Evolutionary conservation across 1,140 invertebrate species (phyloP), one percentile per base, ranked within the genome.

Genomic region (Drosophila repleta): DNA sequence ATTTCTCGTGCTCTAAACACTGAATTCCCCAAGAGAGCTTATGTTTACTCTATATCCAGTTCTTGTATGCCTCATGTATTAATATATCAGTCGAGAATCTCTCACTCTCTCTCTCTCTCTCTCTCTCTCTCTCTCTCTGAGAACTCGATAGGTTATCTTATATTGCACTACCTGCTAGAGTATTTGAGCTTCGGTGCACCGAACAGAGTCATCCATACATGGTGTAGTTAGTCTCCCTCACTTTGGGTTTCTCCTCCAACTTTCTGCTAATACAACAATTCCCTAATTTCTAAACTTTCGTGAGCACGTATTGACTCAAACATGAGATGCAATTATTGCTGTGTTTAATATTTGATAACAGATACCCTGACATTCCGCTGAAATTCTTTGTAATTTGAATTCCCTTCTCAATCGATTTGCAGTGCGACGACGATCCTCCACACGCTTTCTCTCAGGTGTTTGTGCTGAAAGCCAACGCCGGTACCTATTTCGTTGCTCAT

Each of bases 391-490:
- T 29, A 18, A 41, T 57, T 1, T n/a, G 4, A 45, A 45, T 57
- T 57, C 3, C 15, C 29, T 45, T 53, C 63, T 45, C 0, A 37
- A 62, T 45, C 7, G 4, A 51, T 71, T 96, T 95, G 18, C 93
- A 98, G 97, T 96, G 96, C 90, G 97, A 98, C 91, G 97, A 98
- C 68, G 97, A 98, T 93, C 97, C 96, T 73, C 97, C 97, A 79
- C 97, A 98, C 92, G 95, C 96, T 53, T 98, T 96, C 92, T 96
- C 95, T 68, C 97, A 98, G 93, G 94, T 95, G 55, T 98, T 98
- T 92, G 95, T 98, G 67, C 92, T 99, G 83, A 98, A 97, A 93
- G 96, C 96, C 63, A 92, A 96, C 79, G 96, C 94, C 82, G 95
- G 94, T 71, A 95, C 95, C 57, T 98, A 96, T 93, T 98, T 96